Evolutionary conservation across 2,797 vertebrate genomes (phyloP).

Genomic region (Syncerus caffer): DNA sequence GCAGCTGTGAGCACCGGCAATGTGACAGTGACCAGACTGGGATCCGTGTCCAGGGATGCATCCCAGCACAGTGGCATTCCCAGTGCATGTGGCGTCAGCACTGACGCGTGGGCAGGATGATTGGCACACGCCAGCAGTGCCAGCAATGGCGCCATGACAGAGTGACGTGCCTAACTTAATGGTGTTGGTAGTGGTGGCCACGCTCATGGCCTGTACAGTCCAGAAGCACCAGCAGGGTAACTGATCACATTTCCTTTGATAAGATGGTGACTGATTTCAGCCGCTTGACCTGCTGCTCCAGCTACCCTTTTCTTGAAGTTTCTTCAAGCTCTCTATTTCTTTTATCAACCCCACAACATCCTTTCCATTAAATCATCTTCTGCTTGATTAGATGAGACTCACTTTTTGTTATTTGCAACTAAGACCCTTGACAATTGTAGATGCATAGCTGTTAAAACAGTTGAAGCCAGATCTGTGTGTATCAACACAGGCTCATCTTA

Average conservation of each 20-base stretch:
- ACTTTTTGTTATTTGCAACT: background rate
- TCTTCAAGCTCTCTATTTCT: background rate
- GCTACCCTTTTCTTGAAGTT: background rate
- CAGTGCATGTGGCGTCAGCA: rapidly evolving
- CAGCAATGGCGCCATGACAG: rapidly evolving
- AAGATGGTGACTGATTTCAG: background rate
- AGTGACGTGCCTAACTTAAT: rapidly evolving
- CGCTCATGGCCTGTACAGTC: rapidly evolving
- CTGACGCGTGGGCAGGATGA: rapidly evolving
- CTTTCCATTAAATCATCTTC: conserved; percentile 33
- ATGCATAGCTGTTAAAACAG: background rate
- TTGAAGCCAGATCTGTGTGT: background rate
- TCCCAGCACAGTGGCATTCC: background rate
- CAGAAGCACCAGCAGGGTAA: rapidly evolving
- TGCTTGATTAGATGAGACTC: conserved; percentile 29
- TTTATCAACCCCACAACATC: background rate
- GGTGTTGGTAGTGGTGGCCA: rapidly evolving
- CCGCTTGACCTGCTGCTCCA: background rate
- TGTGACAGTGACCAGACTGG: background rate
- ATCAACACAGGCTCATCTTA: background rate
- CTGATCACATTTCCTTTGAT: background rate
- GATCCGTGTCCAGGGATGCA: rapidly evolving
- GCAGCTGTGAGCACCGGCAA: rapidly evolving
- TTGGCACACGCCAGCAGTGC: background rate
- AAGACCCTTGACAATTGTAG: conserved; percentile 5